Evolutionary conservation across 2,888 invertebrate species (phyloP).

Genomic region (Acheta domesticus): DNA sequence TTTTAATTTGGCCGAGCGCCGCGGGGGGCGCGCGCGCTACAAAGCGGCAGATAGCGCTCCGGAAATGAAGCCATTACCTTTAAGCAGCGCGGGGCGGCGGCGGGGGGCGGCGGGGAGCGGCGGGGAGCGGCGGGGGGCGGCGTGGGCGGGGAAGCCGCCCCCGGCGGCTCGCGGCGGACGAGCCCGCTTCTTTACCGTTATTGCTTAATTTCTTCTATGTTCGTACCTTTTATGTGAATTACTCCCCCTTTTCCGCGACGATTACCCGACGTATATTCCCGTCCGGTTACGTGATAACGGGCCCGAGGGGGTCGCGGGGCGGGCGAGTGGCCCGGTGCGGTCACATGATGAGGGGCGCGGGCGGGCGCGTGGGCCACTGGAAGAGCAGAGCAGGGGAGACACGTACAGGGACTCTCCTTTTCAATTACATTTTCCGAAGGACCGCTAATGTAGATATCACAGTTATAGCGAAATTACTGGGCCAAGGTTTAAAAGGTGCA

Average conservation of each 20-base stretch:
- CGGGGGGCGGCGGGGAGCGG: background rate
- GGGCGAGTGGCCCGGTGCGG: no score
- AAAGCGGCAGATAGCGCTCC: background rate
- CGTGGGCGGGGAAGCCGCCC: background rate
- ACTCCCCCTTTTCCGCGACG: background rate
- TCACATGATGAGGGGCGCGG: no score
- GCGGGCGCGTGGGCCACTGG: no score
- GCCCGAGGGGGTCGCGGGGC: no score
- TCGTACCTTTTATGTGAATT: conserved; percentile 1
- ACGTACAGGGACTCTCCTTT: no score
- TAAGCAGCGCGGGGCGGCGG: background rate
- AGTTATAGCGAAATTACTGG: no score
- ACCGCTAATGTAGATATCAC: no score
- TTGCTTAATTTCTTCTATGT: conserved; percentile 2
- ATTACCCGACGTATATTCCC: background rate
- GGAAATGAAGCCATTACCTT: conserved; percentile 18
- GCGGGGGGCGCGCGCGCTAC: background rate
- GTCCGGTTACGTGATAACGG: background rate
- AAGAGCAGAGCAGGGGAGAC: no score
- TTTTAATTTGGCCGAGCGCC: conserved; percentile 7
- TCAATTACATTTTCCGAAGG: no score
- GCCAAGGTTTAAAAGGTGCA: no score
- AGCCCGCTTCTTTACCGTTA: background rate
- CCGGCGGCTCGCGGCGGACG: background rate
- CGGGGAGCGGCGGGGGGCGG: background rate